These are phyloP conservation scores for Ophioninae sp. DNA, from an alignment of 2,888 invertebrate species.

Conservation along the genomic window DNA sequence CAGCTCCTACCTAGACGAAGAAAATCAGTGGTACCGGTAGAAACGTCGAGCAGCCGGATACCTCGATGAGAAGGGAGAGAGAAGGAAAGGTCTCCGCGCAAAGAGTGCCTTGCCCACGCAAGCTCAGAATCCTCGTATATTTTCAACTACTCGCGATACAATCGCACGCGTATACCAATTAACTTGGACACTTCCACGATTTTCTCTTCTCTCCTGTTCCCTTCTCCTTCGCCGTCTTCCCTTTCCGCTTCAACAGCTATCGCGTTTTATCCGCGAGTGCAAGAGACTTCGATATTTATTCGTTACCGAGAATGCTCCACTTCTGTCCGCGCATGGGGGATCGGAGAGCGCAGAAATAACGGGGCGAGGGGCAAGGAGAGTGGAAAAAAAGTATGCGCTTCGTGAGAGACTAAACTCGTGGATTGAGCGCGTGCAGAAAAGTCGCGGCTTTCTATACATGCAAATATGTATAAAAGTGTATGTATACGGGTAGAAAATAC, in stretches of 20 bases:
- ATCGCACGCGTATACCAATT: conserved; percentile 73
- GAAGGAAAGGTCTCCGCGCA: conserved; percentile 14
- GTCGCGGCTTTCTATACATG: conserved; percentile 38
- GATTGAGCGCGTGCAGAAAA: conserved; percentile 45
- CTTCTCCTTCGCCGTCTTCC: conserved; percentile 7
- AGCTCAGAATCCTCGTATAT: conserved; percentile 67
- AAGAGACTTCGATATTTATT: conserved; percentile 57
- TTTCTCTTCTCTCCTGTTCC: conserved; percentile 44
- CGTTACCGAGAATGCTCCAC: conserved; percentile 59
- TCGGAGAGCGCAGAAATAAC: conserved; percentile 31
- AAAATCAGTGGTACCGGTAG: conserved; percentile 32
- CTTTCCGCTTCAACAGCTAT: conserved; percentile 44
- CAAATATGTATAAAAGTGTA: conserved; percentile 13
- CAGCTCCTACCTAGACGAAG: conserved; percentile 1
- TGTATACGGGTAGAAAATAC: neutral
- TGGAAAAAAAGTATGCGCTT: conserved; percentile 39
- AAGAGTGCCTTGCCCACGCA: conserved; percentile 52
- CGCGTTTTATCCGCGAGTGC: conserved; percentile 41
- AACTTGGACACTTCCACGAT: conserved; percentile 67
- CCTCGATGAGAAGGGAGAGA: neutral
- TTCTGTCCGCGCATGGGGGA: conserved; percentile 55
- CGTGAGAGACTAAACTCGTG: conserved; percentile 63
- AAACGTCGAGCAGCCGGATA: neutral
- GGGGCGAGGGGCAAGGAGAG: neutral
- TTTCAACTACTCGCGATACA: conserved; percentile 66